Base-by-base conservation (phyloP, 2,797 vertebrate species). In the Podarcis siculus region DNA sequence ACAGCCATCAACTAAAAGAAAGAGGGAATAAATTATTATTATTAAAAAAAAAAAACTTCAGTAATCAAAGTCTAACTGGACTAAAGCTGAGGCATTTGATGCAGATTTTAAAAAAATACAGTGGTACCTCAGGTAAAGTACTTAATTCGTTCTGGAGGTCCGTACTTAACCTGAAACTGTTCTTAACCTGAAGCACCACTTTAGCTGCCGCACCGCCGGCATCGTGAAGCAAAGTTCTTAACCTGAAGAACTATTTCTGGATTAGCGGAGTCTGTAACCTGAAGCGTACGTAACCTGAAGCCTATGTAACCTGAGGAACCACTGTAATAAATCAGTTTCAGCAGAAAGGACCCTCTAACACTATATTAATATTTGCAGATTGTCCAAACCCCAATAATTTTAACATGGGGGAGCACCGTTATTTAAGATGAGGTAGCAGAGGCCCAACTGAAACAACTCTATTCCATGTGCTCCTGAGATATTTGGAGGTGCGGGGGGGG, bases 1-100 rank as follows among this genome's bases (percentile, higher is more conserved):
- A 92, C 99, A 99, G 95, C 99, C 99, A 19, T 99, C 99, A 93
- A 99, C 99, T 89, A 82, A 76, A 89, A n/a, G 42, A 79, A 55
- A 75, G 35, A 79, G 4, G 12, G 37, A 58, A 75, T 1, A 15
- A 55, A 55, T 55, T 55, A 55, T 42, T 42, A 8, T 32, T 21
- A n/a, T 82, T 89, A 82, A 73, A 90, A 13, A 89, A 90, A 85
- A 91, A 92, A 93, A 86, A 81, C 61, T 87, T 85, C 90, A 91
- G 39, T 73, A 77, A 91, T 90, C 89, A 66, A 82, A 39, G 61
- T 2, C 35, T 37, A 39, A 66, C 15, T n/a, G 35, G 30, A 82
- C 66, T 27, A 30, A 69, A 25, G 8, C 3, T 69, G 23, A 69
- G 23, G 8, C 27, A 69, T 69, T 69, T 25, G 3, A 66, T 2